phyloP scores from a whole-genome alignment of 2,888 invertebrate species.

The Pyrocoelia pectoralis region DNA sequence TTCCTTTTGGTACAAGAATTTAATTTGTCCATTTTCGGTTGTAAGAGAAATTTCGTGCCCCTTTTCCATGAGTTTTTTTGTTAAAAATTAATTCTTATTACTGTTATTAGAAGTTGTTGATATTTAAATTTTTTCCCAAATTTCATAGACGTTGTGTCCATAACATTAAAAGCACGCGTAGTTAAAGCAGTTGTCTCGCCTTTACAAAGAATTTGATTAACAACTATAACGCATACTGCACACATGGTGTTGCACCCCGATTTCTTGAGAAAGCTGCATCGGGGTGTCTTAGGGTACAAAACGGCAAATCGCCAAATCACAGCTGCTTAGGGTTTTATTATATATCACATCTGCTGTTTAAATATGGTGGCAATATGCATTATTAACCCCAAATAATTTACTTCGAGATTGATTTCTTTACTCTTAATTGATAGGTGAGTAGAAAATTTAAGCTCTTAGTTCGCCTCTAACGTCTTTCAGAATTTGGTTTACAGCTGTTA shows the following conservation, averaged over 20 bases:
- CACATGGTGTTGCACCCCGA: slow-evolving; percentile 41
- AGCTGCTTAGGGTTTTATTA: slow-evolving; percentile 45
- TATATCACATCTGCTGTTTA: slow-evolving; percentile 41
- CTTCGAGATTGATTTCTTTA: slow-evolving; percentile 17
- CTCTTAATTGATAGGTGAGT: slow-evolving; percentile 23
- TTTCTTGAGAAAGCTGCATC: slow-evolving; percentile 44
- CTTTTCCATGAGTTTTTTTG: no score
- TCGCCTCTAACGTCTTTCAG: background rate
- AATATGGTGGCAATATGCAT: slow-evolving; percentile 35
- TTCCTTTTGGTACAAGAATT: no score
- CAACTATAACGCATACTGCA: slow-evolving; percentile 39
- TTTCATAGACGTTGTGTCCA: slow-evolving; percentile 12
- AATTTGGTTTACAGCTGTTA: slow-evolving; percentile 17
- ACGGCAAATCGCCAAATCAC: slow-evolving; percentile 48
- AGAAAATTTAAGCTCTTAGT: background rate
- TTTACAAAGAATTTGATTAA: slow-evolving; percentile 46
- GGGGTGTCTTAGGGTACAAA: slow-evolving; percentile 48
- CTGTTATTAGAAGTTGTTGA: no score
- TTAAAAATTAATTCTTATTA: no score
- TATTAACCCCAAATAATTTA: slow-evolving; percentile 32
- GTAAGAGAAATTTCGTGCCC: no score
- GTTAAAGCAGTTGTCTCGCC: slow-evolving; percentile 30
- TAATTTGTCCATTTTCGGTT: no score
- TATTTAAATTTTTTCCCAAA: background rate
- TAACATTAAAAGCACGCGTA: slow-evolving; percentile 39